Evolutionary conservation across 1,140 invertebrate genomes (phyloP), one percentile per base, ranked within the genome.

Genomic region (Gyrodactylus salaris): DNA sequence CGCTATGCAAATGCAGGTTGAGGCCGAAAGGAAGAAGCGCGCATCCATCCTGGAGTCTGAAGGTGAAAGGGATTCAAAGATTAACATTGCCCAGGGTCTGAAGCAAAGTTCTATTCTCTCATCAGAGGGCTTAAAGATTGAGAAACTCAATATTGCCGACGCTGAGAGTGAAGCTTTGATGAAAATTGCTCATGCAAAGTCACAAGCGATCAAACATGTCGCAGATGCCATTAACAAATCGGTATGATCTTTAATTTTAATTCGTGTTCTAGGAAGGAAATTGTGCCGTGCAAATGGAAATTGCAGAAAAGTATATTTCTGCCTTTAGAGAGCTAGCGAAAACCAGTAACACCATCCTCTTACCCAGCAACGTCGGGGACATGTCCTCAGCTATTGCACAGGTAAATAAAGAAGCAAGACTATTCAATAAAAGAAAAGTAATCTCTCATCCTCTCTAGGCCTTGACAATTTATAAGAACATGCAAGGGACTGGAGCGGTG

Each of bases 1-100:
- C 83, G 94, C 94, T 1, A 98, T 99, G 94, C 94, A 98, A 82
- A 96, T 96, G 91, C 94, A 98, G 74, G 91, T 98, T 0, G 93
- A 97, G 83, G 93, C 93, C 0, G 94, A 98, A 80, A 82, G 95
- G 72, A 87, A 88, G 78, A 99, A 99, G 81, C 84, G 95, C 78
- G 95, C 95, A 0, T 87, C 89, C 20, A 89, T 99, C 79, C 83
- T 98, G 74, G 92, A 98, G 82, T 97, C 92, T 0, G 94, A 99
- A 84, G 92, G 91, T 70, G 76, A 81, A 1, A 77, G 91, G 74
- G 89, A 91, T 78, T 89, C 92, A 1, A 89, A 95, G 74, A 94
- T 99, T 68, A 99, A 98, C 82, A 87, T 96, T 27, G 94, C 94
- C 0, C 90, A 96, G 80, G 94, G 93, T 77, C 89, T 92, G 81